Evolutionary conservation across 2,888 invertebrate genomes (phyloP).

Genomic region (Trichogramma dendrolimi): DNA sequence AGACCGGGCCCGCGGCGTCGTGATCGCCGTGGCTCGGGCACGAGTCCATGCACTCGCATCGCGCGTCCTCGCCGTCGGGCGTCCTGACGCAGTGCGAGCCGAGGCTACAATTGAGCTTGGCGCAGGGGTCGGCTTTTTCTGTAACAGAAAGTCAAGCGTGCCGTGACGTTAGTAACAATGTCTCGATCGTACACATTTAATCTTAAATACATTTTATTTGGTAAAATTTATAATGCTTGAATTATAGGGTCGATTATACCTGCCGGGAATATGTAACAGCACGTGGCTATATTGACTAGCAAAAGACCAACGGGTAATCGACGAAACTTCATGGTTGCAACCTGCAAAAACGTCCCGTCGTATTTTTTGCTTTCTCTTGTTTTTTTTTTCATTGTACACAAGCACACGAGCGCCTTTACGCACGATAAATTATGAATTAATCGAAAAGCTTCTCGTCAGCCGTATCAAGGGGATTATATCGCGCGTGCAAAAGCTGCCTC

Average conservation of each 20-base stretch:
- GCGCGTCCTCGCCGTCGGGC: conserved; percentile 66
- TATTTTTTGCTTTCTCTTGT: too few species aligned
- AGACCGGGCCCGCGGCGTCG: conserved; percentile 73
- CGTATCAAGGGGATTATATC: too few species aligned
- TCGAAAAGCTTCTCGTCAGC: too few species aligned
- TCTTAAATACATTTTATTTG: background rate
- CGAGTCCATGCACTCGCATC: conserved; percentile 73
- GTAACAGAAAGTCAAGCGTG: conserved; percentile 35
- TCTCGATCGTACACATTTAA: background rate
- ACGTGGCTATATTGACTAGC: conserved; percentile 34
- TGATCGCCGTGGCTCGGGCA: conserved; percentile 83
- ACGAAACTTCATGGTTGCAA: conserved; percentile 40
- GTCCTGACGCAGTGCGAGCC: conserved; percentile 60
- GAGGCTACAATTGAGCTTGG: conserved; percentile 56
- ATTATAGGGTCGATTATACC: conserved; percentile 34
- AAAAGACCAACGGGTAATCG: conserved; percentile 41
- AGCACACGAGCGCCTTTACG: too few species aligned
- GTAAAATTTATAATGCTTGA: background rate
- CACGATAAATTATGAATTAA: too few species aligned
- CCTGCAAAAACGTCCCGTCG: too few species aligned
- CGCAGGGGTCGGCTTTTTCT: conserved; percentile 58
- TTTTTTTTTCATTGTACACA: too few species aligned
- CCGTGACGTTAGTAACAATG: background rate
- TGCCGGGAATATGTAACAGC: conserved; percentile 50
- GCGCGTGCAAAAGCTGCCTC: too few species aligned